Evolutionary conservation across 2,113 vertebrate genomes (phyloP).

Genomic region (Pollachius pollachius): DNA sequence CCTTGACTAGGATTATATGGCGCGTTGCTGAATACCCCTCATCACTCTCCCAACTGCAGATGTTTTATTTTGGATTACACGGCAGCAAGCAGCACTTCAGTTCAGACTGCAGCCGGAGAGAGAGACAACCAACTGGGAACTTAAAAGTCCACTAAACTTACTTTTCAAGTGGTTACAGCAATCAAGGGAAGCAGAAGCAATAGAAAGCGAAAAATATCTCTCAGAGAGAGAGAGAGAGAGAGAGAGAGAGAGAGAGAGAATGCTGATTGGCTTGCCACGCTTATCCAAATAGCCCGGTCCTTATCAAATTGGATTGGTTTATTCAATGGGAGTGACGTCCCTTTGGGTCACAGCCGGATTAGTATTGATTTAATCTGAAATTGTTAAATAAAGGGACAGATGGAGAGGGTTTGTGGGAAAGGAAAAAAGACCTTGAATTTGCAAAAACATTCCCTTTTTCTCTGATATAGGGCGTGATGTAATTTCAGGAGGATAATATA

Average conservation of each 20-base stretch:
- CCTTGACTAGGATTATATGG: constrained; percentile 52
- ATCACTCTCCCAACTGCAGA: constrained; percentile 44
- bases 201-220: constrained; percentile 47
- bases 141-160: constrained; percentile 36
- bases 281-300: constrained; percentile 58
- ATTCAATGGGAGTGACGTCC: constrained; percentile 57
- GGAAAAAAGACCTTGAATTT: constrained; percentile 49
- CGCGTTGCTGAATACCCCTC: constrained; percentile 50
- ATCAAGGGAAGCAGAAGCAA: constrained; percentile 50
- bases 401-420: constrained; percentile 30
- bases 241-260: too few relatives aligned
- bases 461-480: constrained; percentile 29
- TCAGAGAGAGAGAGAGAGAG: too few relatives aligned
- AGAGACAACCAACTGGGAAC: constrained; percentile 6
- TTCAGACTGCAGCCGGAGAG: background rate
- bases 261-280: constrained; percentile 42
- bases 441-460: constrained; percentile 35
- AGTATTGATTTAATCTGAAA: constrained; percentile 71
- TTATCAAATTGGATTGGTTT: constrained; percentile 66
- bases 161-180: constrained; percentile 48
- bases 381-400: constrained; percentile 62
- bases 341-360: constrained; percentile 61
- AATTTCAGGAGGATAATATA: constrained; percentile 4
- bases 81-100: background rate
- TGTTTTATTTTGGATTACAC: constrained; percentile 25